phyloP scores from a whole-genome alignment of 2,113 vertebrate species.

The Herpailurus yagouaroundi region DNA sequence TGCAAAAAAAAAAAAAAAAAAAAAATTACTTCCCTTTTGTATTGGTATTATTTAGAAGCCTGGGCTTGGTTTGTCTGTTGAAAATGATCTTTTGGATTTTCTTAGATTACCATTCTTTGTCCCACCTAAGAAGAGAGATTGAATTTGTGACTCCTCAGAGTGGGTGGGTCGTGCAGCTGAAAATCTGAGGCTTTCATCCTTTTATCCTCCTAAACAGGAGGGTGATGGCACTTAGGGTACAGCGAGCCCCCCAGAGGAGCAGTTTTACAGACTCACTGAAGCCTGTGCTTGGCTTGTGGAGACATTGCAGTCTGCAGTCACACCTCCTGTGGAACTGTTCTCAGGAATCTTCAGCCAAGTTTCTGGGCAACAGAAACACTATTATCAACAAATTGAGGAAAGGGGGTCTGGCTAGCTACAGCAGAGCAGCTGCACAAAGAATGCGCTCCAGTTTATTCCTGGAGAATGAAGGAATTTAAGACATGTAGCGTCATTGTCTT shows the following conservation, averaged over 20 bases:
- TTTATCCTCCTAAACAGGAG: neutral
- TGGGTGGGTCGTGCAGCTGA: neutral
- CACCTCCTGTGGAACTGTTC: conserved; percentile 60
- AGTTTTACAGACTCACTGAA: neutral
- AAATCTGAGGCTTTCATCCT: neutral
- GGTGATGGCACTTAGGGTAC: neutral
- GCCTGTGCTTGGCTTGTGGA: conserved; percentile 63
- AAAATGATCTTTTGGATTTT: neutral
- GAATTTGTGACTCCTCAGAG: neutral
- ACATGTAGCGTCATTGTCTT: neutral
- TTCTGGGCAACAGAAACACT: conserved; percentile 78
- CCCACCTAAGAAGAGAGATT: neutral
- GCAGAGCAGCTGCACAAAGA: conserved; percentile 71
- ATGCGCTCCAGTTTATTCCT: conserved; percentile 51
- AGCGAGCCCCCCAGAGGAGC: neutral
- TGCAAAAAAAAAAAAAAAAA: neutral
- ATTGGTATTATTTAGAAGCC: neutral
- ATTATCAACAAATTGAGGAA: conserved; percentile 82
- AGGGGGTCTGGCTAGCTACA: conserved; percentile 40
- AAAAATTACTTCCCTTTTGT: neutral
- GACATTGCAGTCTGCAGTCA: conserved; percentile 65
- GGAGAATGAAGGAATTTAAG: conserved; percentile 45
- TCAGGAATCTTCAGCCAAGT: conserved; percentile 22
- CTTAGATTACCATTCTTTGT: conserved; percentile 29
- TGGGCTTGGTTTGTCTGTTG: neutral